Conservation (phyloP, 2,888 invertebrate species). For the Drosophila kambysellisi region DNA sequence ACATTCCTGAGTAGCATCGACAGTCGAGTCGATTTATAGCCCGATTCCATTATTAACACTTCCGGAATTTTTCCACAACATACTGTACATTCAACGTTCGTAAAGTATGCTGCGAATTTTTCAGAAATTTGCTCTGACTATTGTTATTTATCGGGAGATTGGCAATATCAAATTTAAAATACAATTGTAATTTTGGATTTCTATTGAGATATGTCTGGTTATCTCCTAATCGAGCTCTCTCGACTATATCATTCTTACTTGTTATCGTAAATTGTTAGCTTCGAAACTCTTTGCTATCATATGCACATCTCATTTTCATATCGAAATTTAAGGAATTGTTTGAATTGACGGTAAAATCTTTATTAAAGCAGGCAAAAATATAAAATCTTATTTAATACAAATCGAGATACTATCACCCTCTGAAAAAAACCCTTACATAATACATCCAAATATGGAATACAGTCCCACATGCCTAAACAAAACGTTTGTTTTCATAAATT, state of each 20-base stretch:
- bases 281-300: no score
- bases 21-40: neutral
- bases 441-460: neutral
- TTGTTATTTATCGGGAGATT: neutral
- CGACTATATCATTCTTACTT: neutral
- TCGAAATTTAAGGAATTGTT: neutral
- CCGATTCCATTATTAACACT: neutral
- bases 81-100: neutral
- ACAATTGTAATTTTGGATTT: neutral
- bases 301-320: neutral
- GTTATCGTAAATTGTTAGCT: neutral
- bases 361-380: neutral
- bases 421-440: no score
- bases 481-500: neutral
- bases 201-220: neutral
- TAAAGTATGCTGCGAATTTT: neutral
- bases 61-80: neutral
- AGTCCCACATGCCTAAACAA: neutral
- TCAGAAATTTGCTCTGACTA: neutral
- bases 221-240: neutral
- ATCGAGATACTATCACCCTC: neutral
- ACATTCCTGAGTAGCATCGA: neutral
- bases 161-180: neutral
- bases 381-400: neutral
- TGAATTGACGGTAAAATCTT: neutral